phyloP scores from a whole-genome alignment of 92 coral and sea anemone species.

The Paragorgia papillata region DNA sequence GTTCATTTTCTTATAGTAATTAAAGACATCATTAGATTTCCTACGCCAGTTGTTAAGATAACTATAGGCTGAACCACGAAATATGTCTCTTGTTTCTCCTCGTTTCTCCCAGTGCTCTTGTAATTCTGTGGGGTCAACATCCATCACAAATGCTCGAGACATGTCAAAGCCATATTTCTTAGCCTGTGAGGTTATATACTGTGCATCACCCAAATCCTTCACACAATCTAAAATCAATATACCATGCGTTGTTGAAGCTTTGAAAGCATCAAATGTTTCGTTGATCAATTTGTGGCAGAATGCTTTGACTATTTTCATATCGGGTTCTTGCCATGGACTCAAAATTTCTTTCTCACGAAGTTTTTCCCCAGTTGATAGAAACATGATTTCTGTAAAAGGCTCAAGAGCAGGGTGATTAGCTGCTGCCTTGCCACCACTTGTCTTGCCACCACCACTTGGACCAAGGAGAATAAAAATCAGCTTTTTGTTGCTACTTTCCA shows the following conservation, averaged over 20 bases:
- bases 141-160: constrained; percentile 13
- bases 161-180: constrained; percentile 13
- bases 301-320: constrained; percentile 16
- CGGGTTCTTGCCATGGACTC: constrained; percentile 18
- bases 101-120: neutral
- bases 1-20: constrained; percentile 17
- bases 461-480: constrained; percentile 6
- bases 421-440: neutral
- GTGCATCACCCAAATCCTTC: constrained; percentile 12
- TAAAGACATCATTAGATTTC: constrained; percentile 1
- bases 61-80: neutral
- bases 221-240: constrained; percentile 27
- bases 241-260: neutral
- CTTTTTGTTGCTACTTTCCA: neutral
- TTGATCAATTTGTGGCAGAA: constrained; percentile 16
- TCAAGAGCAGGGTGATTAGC: neutral
- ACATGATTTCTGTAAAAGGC: neutral
- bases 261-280: constrained; percentile 19
- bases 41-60: neutral
- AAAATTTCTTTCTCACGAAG: constrained; percentile 17
- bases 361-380: constrained; percentile 23
- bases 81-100: neutral
- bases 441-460: constrained; percentile 37
- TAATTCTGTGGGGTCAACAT: neutral
- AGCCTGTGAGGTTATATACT: constrained; percentile 12